Conservation (phyloP, 2,113 vertebrate genomes). For the Stercorarius parasiticus region DNA sequence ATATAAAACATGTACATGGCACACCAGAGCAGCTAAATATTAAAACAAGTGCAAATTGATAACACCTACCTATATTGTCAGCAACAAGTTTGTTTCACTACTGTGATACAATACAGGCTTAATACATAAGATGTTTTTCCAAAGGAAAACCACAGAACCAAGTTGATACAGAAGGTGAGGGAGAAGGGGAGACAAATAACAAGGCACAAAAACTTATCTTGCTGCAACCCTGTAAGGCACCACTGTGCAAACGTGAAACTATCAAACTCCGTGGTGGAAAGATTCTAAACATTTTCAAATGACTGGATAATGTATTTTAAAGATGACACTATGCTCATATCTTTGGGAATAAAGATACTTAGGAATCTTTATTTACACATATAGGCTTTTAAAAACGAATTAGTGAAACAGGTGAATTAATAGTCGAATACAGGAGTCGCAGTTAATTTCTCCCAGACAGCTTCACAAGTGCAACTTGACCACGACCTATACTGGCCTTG, state of each 20-base stretch:
- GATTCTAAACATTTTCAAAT: neutral
- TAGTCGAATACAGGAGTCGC: neutral
- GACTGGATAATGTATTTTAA: neutral
- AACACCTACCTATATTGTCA: neutral
- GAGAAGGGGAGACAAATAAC: constrained; percentile 21
- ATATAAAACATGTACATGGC: constrained; percentile 55
- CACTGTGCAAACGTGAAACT: neutral
- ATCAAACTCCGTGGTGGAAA: neutral
- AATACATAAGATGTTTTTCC: neutral
- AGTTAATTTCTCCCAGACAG: neutral
- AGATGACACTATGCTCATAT: neutral
- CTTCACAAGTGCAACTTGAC: neutral
- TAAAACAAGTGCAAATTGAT: constrained; percentile 38
- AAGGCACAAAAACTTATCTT: constrained; percentile 65
- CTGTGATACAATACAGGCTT: constrained; percentile 28
- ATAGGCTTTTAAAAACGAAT: neutral
- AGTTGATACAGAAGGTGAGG: neutral
- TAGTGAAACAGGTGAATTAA: neutral
- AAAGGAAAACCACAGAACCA: constrained; percentile 33
- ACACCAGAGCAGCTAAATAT: constrained; percentile 33
- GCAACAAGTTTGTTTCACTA: neutral
- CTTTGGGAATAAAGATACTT: constrained; percentile 32
- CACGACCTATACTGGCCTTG: neutral
- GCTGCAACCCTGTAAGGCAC: constrained; percentile 46
- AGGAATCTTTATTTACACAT: constrained; percentile 1